Percentiles rank a stretch among this genome's conserved stretches.
These are phyloP conservation scores for Willowsia nigromaculata DNA, from an alignment of 2,888 invertebrate genomes.

Conservation along the genomic window DNA sequence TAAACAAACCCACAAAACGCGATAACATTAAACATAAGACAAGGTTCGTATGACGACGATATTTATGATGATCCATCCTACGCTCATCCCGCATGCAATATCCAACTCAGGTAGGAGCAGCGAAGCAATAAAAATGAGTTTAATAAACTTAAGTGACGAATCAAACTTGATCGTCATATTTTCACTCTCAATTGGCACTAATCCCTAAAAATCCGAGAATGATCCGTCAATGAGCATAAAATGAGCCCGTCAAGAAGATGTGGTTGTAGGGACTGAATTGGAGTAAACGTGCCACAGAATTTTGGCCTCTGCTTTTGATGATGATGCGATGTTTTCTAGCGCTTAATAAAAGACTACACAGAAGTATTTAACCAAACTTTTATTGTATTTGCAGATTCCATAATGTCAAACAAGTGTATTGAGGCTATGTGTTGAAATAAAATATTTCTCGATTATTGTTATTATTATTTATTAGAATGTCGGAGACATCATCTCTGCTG, in stretches of 20 bases:
- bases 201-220: conserved; percentile 20
- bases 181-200: conserved; percentile 12
- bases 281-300: conserved; percentile 54
- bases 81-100: neutral
- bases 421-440: neutral
- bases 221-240: conserved; percentile 28
- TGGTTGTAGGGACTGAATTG: neutral
- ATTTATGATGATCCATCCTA: neutral
- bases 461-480: conserved; percentile 8
- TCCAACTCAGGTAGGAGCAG: neutral
- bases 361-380: neutral
- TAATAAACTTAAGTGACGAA: neutral
- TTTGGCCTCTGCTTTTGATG: conserved; percentile 30
- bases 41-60: neutral
- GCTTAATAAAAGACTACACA: neutral
- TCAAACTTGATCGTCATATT: neutral
- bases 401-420: neutral
- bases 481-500: neutral
- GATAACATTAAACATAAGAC: neutral
- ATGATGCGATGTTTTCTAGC: neutral
- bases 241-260: neutral
- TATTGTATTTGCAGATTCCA: neutral
- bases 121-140: neutral
- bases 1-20: neutral
- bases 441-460: neutral